phyloP scores from a whole-genome alignment of 2,797 vertebrate genomes.

The Typhlichthys eigenmanni region DNA sequence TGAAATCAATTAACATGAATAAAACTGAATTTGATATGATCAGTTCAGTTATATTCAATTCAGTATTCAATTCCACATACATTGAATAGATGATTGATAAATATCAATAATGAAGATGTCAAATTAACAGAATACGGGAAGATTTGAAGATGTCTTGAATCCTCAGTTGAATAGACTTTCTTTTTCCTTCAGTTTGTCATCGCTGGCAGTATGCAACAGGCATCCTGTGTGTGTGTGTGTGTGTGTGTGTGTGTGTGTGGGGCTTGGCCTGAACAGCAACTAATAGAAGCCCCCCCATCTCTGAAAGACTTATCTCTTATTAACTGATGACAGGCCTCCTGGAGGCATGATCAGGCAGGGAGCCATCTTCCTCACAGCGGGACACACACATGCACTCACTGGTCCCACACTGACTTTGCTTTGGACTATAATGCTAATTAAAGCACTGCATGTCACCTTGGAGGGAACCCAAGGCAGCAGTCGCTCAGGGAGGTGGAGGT shows the following conservation, averaged over 20 bases:
- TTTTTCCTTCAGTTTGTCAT: background rate
- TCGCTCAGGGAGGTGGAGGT: background rate
- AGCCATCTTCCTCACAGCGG: conserved; percentile 33
- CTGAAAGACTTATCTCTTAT: conserved; percentile 36
- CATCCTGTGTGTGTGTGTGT: background rate
- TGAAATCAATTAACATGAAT: background rate
- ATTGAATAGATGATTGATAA: no score
- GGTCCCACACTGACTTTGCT: conserved; percentile 30
- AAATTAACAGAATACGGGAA: no score
- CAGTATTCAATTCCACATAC: no score
- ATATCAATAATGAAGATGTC: no score
- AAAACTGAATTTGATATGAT: background rate
- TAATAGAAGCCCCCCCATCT: conserved; percentile 24
- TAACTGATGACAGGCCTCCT: conserved; percentile 31
- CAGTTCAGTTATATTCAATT: background rate
- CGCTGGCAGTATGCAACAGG: background rate
- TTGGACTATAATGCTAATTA: conserved; percentile 24
- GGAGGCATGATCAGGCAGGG: conserved; percentile 37
- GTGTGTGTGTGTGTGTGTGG: background rate
- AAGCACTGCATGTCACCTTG: conserved; percentile 30
- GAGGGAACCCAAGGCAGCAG: conserved; percentile 2
- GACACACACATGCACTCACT: conserved; percentile 14
- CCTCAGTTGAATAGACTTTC: background rate
- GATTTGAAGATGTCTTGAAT: background rate
- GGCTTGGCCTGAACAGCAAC: conserved; percentile 9